Base-by-base conservation (phyloP, 2,797 vertebrate genomes). In the Zalophus californianus region DNA sequence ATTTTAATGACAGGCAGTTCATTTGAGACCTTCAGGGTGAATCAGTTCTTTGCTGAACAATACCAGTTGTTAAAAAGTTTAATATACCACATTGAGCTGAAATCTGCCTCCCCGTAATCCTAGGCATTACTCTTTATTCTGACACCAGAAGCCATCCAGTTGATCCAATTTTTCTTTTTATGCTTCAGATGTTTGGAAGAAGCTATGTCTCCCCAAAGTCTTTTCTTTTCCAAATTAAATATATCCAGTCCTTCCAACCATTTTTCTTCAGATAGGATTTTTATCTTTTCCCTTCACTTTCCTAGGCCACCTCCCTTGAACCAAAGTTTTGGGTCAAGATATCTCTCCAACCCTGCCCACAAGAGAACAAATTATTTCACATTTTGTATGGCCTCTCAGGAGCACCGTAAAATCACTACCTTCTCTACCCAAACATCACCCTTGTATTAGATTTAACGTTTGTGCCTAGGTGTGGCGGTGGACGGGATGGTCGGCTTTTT, bases 161-260 rank as follows among this genome's bases (percentile, higher is more conserved):
- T 88, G 83, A 68, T 41, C 52, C 72, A 85, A 38, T 75, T 92
- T 96, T 90, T 90, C 85, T 82, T 94, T 89, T 32, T 83, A 58
- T 58, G 73, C 23, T 89, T 92, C 78, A 94, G 32, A 93, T 86
- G 48, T 86, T 95, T 91, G 52, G 27, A 95, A 88, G 64, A 82
- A 85, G 38, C 38, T 70, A 54, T 77, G 5, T 90, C 77, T 97
- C 72, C 54, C 77, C n/a, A 56, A 93, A 80, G 70, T 35, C 82
- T 92, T 77, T 90, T 88, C 48, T 90, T 90, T 94, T 82, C 66
- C 66, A 82, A 95, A 92, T 95, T 92, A 96, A 97, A 38, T 92
- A 91, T 38, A 16, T 38, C 58, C 25, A 54, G 35, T 70, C 21
- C 88, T 91, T 91, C 77, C 48, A n/a, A 80, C 29, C 38, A 96